Conservation (phyloP, 2,797 vertebrate species). For the Microctenopoma stevenorrisi region DNA sequence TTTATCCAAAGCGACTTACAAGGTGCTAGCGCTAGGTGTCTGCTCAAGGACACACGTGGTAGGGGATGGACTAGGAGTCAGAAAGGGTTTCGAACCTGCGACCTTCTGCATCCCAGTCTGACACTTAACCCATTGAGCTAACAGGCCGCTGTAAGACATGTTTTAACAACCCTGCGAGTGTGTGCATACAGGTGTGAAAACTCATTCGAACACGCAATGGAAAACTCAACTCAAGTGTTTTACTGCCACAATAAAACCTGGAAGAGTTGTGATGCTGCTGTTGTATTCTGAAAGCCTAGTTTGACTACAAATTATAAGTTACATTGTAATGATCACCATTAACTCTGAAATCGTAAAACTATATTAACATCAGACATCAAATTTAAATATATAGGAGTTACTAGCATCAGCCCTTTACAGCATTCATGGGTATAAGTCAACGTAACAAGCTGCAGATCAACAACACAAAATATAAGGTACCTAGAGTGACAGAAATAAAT, state of each 20-base stretch:
- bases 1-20: too few relatives aligned
- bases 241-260: conserved; percentile 17
- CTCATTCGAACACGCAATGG: conserved; percentile 45
- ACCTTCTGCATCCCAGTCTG: too few relatives aligned
- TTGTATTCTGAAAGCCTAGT: background rate
- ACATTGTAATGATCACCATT: conserved; percentile 10
- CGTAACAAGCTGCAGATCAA: background rate
- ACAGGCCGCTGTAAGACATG: too few relatives aligned
- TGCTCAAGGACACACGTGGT: too few relatives aligned
- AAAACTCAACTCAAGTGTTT: conserved; percentile 49
- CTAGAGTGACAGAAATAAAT: conserved; percentile 21
- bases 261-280: background rate
- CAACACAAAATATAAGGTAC: conserved; percentile 5
- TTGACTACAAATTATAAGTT: conserved; percentile 7
- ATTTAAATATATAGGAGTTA: conserved; percentile 2
- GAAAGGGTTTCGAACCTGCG: too few relatives aligned
- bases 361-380: background rate
- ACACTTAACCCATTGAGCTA: too few relatives aligned
- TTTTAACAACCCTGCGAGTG: background rate
- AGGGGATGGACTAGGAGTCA: too few relatives aligned
- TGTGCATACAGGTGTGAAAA: conserved; percentile 25
- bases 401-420: background rate
- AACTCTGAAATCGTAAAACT: background rate
- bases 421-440: conserved; percentile 1
- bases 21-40: too few relatives aligned